phyloP scores from a whole-genome alignment of 2,888 invertebrate genomes.

The Zonitis immaculata region DNA sequence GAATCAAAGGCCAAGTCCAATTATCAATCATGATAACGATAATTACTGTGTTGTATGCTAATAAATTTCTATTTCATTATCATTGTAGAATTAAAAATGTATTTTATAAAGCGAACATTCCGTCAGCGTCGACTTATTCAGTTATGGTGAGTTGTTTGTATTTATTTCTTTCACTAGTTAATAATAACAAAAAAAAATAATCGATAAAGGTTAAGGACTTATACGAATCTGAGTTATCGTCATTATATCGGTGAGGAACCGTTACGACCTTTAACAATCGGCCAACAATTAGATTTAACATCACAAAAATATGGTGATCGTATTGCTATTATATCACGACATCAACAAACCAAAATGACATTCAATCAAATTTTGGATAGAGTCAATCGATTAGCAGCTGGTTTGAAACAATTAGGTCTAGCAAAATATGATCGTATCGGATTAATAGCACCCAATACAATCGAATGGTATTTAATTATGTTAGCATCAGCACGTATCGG shows the following conservation, averaged over 20 bases:
- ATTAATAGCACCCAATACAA: conserved; percentile 73
- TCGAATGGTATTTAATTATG: conserved; percentile 71
- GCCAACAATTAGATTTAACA: conserved; percentile 54
- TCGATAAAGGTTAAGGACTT: conserved; percentile 3
- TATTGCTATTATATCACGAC: conserved; percentile 56
- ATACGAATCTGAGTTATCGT: conserved; percentile 50
- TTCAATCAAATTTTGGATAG: conserved; percentile 52
- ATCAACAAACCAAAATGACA: conserved; percentile 50
- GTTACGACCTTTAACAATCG: conserved; percentile 54
- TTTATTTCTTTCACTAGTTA: too few species aligned
- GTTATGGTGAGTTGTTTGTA: not conserved
- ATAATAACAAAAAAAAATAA: too few species aligned
- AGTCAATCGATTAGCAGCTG: conserved; percentile 67
- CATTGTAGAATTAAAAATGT: too few species aligned
- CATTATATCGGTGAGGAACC: conserved; percentile 52
- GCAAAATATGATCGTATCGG: conserved; percentile 69
- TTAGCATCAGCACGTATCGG: conserved; percentile 70
- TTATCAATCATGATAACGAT: too few species aligned
- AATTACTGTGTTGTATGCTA: too few species aligned
- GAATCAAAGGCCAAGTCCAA: too few species aligned
- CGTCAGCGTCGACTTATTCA: not conserved
- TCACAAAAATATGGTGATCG: conserved; percentile 53
- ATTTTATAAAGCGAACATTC: too few species aligned
- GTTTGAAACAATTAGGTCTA: conserved; percentile 62
- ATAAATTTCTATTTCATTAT: too few species aligned